These are phyloP conservation scores for Pseudolaguvia tuberculata DNA, from an alignment of 2,113 vertebrate species.

Conservation along the genomic window DNA sequence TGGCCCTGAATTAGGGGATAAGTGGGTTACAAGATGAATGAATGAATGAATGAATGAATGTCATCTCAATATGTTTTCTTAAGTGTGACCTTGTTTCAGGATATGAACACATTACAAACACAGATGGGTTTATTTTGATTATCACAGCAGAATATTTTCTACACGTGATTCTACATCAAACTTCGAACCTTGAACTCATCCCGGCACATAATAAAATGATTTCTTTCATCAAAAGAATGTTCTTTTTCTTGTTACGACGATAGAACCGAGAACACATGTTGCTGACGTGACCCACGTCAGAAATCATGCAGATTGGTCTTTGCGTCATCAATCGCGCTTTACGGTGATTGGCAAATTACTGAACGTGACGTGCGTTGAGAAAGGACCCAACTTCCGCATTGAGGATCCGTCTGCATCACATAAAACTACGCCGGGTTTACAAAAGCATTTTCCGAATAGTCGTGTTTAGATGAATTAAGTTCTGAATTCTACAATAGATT, in stretches of 20 bases:
- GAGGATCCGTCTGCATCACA: neutral
- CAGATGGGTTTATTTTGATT: neutral
- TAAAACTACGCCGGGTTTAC: neutral
- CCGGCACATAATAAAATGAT: neutral
- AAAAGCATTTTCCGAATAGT: no score
- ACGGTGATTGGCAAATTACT: conserved; percentile 25
- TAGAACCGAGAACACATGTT: conserved; percentile 19
- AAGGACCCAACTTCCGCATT: conserved; percentile 51
- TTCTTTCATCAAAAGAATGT: neutral
- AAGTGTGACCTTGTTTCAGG: neutral
- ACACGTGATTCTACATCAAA: neutral
- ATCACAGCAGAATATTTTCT: neutral
- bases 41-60: no score
- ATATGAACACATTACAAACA: neutral
- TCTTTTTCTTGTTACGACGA: neutral
- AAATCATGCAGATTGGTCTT: conserved; percentile 10
- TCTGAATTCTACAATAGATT: neutral
- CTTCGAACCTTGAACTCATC: no score
- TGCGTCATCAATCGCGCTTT: conserved; percentile 27
- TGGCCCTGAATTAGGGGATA: no score
- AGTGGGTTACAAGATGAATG: no score
- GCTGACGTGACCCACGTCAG: conserved; percentile 18
- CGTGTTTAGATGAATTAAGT: neutral
- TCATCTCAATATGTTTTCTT: neutral
- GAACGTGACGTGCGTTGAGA: conserved; percentile 36